Percentiles rank a stretch among this genome's conserved stretches.
Evolutionary conservation across 2,113 vertebrate genomes (phyloP).

Genomic region (Periophthalmodon schlosseri): DNA sequence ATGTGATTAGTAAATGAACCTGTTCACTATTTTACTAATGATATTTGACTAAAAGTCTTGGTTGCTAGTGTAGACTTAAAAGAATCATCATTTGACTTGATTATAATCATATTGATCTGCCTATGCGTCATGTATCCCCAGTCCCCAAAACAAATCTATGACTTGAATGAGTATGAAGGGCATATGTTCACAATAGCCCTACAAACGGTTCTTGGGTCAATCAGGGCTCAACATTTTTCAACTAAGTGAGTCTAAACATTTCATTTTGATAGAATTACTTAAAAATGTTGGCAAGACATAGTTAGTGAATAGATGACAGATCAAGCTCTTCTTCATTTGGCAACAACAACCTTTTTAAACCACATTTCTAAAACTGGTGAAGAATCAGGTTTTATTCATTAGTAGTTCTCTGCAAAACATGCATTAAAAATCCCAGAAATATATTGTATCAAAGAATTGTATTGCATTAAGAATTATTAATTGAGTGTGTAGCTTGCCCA

Average conservation of each 20-base stretch:
- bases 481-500: slow-evolving; percentile 42
- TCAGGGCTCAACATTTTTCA: slow-evolving; percentile 51
- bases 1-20: not conserved
- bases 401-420: slow-evolving; percentile 47
- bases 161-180: slow-evolving; percentile 63
- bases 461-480: not conserved
- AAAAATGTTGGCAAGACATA: slow-evolving; percentile 66
- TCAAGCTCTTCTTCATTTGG: slow-evolving; percentile 57
- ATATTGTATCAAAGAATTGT: slow-evolving; percentile 24
- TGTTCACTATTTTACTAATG: not conserved
- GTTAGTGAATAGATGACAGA: slow-evolving; percentile 55
- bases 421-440: slow-evolving; percentile 32
- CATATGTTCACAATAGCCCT: slow-evolving; percentile 73
- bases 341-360: slow-evolving; percentile 52
- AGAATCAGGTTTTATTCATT: slow-evolving; percentile 63
- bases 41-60: not conserved
- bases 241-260: slow-evolving; percentile 54
- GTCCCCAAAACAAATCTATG: slow-evolving; percentile 65
- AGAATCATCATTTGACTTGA: not conserved
- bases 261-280: slow-evolving; percentile 66
- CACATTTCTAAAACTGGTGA: slow-evolving; percentile 53
- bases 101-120: not conserved
- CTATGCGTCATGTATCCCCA: slow-evolving; percentile 41
- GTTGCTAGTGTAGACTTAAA: not conserved
- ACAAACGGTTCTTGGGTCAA: slow-evolving; percentile 65